A percentile compares a stretch with the other conserved stretches of the same genome.
These are phyloP conservation scores for Drosophila phalerata DNA, from an alignment of 2,888 invertebrate species.

Conservation along the genomic window DNA sequence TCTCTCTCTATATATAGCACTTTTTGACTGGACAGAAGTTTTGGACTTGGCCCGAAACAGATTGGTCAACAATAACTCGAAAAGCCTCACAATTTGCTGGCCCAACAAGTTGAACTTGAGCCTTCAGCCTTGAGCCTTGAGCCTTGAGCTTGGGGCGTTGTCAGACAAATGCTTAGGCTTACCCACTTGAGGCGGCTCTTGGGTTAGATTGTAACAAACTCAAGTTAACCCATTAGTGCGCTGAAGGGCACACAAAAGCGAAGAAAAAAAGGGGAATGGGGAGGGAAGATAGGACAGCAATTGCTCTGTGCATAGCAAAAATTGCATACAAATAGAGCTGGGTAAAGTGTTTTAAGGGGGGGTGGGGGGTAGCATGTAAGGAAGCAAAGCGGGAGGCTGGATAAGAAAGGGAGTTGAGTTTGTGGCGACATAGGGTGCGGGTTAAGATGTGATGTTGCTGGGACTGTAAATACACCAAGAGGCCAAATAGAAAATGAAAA, in stretches of 20 bases:
- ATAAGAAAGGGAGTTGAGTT: too few species aligned
- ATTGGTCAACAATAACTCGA: constrained; percentile 77
- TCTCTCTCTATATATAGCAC: background rate
- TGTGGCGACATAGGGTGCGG: constrained; percentile 4
- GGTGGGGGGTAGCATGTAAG: background rate
- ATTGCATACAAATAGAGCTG: constrained; percentile 52
- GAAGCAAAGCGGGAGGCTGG: too few species aligned
- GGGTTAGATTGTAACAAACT: constrained; percentile 74
- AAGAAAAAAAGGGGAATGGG: too few species aligned
- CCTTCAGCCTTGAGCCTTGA: constrained; percentile 20
- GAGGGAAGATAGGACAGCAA: background rate
- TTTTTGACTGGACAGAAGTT: constrained; percentile 5
- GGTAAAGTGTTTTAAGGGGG: constrained; percentile 5
- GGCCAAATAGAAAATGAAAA: constrained; percentile 62
- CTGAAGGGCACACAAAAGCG: constrained; percentile 13
- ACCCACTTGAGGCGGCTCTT: constrained; percentile 69
- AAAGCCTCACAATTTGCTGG: constrained; percentile 72
- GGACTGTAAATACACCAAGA: constrained; percentile 35
- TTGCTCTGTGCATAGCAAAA: constrained; percentile 18
- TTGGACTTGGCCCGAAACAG: constrained; percentile 19
- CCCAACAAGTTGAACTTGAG: constrained; percentile 76
- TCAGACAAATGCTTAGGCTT: constrained; percentile 75
- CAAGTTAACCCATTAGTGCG: constrained; percentile 79
- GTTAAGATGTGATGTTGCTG: constrained; percentile 27
- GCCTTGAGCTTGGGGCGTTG: constrained; percentile 51